Evolutionary conservation across 2,113 vertebrate genomes (phyloP).

Genomic region (Phoxinus phoxinus): DNA sequence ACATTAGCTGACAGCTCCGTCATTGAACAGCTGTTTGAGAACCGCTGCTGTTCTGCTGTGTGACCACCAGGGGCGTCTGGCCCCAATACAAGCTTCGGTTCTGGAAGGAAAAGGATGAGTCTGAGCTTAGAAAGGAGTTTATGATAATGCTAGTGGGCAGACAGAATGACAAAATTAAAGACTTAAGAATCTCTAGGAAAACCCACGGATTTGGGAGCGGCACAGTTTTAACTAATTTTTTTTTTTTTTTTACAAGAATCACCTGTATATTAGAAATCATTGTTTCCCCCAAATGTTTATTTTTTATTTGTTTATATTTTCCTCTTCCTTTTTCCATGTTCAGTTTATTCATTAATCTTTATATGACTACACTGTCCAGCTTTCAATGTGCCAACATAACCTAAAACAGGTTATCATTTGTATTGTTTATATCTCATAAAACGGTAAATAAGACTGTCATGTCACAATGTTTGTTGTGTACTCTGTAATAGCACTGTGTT

Average conservation of each 20-base stretch:
- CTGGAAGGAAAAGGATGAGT: neutral
- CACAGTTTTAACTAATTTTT: neutral
- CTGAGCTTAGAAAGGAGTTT: neutral
- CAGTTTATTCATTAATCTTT: neutral
- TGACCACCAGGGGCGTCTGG: constrained; percentile 64
- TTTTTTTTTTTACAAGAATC: constrained; percentile 5
- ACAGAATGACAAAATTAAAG: neutral
- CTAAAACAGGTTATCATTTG: neutral
- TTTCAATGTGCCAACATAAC: constrained; percentile 31
- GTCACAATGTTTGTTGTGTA: neutral
- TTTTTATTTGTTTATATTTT: neutral
- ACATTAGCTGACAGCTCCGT: constrained; percentile 89
- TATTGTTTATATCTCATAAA: neutral
- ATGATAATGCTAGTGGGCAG: neutral
- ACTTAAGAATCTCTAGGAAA: constrained; percentile 10
- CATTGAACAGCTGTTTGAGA: constrained; percentile 87
- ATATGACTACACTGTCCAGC: neutral
- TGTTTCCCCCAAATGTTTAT: constrained; percentile 15
- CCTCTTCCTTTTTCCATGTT: neutral
- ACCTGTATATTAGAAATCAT: constrained; percentile 50
- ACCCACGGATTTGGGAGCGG: neutral
- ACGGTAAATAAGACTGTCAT: neutral
- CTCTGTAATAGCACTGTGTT: neutral
- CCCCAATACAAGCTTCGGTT: neutral
- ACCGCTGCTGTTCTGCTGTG: constrained; percentile 80